A percentile compares a stretch with the other conserved stretches of the same genome.
Evolutionary conservation across 2,888 invertebrate species (phyloP).

Genomic region (Tetragonula carbonaria): DNA sequence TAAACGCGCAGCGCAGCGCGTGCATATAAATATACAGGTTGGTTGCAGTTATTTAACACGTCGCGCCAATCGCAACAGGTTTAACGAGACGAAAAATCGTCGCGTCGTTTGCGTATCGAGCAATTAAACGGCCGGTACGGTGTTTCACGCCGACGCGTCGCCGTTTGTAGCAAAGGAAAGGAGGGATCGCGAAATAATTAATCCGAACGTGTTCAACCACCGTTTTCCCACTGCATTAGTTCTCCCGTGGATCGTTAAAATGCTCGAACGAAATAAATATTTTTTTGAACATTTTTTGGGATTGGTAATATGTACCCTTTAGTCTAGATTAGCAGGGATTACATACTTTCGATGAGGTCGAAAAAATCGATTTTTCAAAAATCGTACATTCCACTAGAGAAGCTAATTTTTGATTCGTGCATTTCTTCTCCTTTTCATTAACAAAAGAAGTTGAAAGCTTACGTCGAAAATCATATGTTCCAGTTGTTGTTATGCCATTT

Average conservation of each 20-base stretch:
- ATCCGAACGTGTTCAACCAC: conserved; percentile 9
- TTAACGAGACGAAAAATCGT: conserved; percentile 40
- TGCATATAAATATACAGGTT: conserved; percentile 25
- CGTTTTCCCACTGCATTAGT: neutral
- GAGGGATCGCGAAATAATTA: conserved; percentile 10
- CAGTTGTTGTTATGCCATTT: too few species aligned
- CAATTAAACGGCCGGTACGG: conserved; percentile 42
- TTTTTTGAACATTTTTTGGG: too few species aligned
- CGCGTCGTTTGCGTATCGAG: conserved; percentile 26
- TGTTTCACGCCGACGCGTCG: conserved; percentile 24
- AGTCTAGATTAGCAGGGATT: too few species aligned
- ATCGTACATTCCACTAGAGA: too few species aligned
- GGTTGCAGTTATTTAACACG: conserved; percentile 39
- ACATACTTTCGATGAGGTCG: too few species aligned
- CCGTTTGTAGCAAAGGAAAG: neutral
- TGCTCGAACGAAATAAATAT: too few species aligned
- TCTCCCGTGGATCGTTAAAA: neutral
- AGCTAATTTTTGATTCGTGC: too few species aligned
- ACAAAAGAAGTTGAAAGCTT: too few species aligned
- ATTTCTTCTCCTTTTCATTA: too few species aligned
- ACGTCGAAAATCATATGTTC: too few species aligned
- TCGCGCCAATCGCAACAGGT: conserved; percentile 44
- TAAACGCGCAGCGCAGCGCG: conserved; percentile 29
- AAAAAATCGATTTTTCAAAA: too few species aligned
- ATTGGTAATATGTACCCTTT: too few species aligned